Conservation (phyloP, 2,888 invertebrate species). For the Euphydryas editha region DNA sequence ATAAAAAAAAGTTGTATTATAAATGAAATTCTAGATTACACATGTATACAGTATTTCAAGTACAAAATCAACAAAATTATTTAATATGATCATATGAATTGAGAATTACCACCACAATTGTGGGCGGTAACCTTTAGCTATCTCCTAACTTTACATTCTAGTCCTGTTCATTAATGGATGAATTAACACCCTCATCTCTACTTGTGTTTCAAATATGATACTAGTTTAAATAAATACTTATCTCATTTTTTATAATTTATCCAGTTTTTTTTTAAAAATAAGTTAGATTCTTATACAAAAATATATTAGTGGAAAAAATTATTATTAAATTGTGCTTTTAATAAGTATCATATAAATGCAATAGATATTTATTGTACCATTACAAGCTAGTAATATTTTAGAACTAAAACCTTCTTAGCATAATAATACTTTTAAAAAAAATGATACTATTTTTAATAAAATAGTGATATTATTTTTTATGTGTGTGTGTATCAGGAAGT, state of each 20-base stretch:
- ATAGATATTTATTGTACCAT: no score
- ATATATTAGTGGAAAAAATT: no score
- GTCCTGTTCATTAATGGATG: slow-evolving; percentile 15
- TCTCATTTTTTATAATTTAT: not conserved
- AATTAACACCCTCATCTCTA: slow-evolving; percentile 13
- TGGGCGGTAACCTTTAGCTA: slow-evolving; percentile 17
- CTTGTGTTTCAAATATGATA: slow-evolving; percentile 5
- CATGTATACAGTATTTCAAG: not conserved
- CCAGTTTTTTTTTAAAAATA: not conserved
- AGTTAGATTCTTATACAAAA: no score
- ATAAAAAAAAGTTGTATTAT: no score
- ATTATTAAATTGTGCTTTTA: no score
- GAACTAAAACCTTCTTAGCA: no score
- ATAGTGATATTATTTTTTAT: slow-evolving; percentile 18
- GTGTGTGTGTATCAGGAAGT: slow-evolving; percentile 38
- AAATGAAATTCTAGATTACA: not conserved
- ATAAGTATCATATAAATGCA: no score
- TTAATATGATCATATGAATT: not conserved
- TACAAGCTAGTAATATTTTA: no score
- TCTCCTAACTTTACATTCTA: slow-evolving; percentile 16
- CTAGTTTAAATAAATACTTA: slow-evolving; percentile 39
- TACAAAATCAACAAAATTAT: not conserved
- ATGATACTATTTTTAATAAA: not conserved
- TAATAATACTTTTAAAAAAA: not conserved
- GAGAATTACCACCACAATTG: not conserved